These are phyloP conservation scores for Hiodon alosoides DNA, from an alignment of 2,113 vertebrate genomes.

Conservation along the genomic window DNA sequence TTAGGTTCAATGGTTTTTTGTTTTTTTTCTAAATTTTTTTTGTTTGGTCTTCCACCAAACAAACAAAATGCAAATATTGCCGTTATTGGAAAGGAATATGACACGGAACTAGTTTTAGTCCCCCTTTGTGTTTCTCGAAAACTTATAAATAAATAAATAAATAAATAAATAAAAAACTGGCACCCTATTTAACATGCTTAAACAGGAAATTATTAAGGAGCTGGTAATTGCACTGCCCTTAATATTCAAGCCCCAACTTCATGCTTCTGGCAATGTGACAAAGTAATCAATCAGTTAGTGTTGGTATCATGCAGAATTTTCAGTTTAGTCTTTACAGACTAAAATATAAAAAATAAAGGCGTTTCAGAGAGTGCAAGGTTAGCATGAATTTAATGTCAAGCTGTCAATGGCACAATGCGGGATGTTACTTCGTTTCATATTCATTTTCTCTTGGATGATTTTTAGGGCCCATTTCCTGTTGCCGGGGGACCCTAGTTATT, in stretches of 20 bases:
- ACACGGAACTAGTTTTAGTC: neutral
- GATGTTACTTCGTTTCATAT: neutral
- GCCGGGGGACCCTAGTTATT: neutral
- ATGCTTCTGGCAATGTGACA: neutral
- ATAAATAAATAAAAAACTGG: neutral
- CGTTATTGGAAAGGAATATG: neutral
- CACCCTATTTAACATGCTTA: neutral
- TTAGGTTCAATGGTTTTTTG: constrained; percentile 5
- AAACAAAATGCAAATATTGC: too few relatives aligned
- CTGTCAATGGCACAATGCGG: too few relatives aligned
- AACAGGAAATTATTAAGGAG: too few relatives aligned
- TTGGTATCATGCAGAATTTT: neutral
- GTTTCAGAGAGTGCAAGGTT: too few relatives aligned
- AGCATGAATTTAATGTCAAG: too few relatives aligned
- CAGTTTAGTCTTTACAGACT: too few relatives aligned
- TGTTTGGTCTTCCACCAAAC: too few relatives aligned
- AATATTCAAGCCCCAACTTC: neutral
- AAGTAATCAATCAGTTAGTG: neutral
- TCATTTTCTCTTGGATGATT: neutral
- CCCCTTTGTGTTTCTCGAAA: neutral
- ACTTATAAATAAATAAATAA: neutral
- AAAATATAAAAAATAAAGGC: too few relatives aligned
- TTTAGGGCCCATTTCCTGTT: too few relatives aligned
- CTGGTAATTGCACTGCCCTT: neutral
- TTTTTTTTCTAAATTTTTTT: neutral